Evolutionary conservation across 2,113 vertebrate genomes (phyloP).

Genomic region (Myotis lucifugus): DNA sequence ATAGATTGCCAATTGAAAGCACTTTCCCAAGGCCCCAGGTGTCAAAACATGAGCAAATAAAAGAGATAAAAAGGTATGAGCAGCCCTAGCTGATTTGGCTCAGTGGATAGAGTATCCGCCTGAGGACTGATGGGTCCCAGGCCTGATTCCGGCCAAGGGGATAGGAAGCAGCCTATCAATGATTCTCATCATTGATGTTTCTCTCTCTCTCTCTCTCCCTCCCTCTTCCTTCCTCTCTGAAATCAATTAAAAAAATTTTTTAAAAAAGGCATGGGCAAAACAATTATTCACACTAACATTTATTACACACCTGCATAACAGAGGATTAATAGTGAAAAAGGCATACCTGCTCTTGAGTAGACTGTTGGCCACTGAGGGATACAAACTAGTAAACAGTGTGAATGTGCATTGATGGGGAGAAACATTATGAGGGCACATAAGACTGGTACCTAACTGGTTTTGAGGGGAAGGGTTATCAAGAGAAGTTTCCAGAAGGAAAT

Average conservation of each 20-base stretch:
- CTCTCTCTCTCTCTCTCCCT: no score
- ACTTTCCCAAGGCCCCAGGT: not conserved
- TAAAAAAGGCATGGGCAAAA: not conserved
- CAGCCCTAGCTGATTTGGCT: no score
- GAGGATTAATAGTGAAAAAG: not conserved
- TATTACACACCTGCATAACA: not conserved
- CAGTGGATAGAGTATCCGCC: no score
- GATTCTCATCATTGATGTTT: no score
- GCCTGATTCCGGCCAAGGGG: no score
- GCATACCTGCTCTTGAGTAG: not conserved
- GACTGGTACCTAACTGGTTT: not conserved
- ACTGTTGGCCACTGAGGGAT: not conserved
- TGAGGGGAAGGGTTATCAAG: not conserved
- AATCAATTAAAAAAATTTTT: no score
- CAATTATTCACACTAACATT: not conserved
- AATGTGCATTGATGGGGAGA: not conserved
- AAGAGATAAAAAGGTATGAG: no score
- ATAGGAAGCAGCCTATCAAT: no score
- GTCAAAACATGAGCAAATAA: not conserved
- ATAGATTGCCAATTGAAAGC: not conserved
- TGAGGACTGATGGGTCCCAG: no score
- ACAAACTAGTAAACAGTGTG: not conserved
- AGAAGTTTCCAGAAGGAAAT: not conserved
- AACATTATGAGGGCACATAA: not conserved
- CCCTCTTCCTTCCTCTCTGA: no score